Evolutionary conservation across 2,888 invertebrate genomes (phyloP), one percentile per base, ranked within the genome.

Genomic region (Ceraclea dissimilis): DNA sequence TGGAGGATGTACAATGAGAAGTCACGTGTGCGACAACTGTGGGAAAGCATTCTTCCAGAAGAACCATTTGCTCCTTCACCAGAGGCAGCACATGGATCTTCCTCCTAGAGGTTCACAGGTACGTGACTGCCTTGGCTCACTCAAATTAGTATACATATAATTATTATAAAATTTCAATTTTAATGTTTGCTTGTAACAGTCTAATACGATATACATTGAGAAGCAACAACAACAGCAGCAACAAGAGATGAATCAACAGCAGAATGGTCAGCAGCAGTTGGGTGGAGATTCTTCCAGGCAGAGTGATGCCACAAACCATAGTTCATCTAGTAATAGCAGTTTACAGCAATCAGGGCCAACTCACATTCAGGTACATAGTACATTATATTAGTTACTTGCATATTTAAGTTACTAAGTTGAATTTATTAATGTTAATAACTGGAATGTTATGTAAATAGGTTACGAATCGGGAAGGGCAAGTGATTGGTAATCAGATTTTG

Each of bases 41-140:
- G 88, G 88, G 56, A 90, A 90, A 69, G 88, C 88, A 13, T 90
- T 90, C 79, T 88, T 88, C 78, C 90, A 90, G 71, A 90, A 90
- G 73, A 90, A 89, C 69, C 90, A 90, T 67, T 74, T 90, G 59
- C 81, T 88, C 75, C 74, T 90, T 55, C 90, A 90, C 68, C 89
- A 90, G 71, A 78, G 90, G 55, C 89, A 89, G 66, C 89, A 90
- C 71, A 84, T 84, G 84, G 84, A 85, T 65, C 74, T 82, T 26
- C 80, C 80, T 34, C 76, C 78, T 0, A 77, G 80, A 66, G 59
- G 59, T 51, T 58, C 58, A 33, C 61, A 60, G 49, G 59, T 59
- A 53, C 54, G 26, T 26, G n/a, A n/a, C n/a, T 47, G 44, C 43
- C 49, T 33, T 52, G 21, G 21, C 13, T 49, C 39, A 13, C 31